These are phyloP conservation scores for Erethizon dorsatum DNA, from an alignment of 2,797 vertebrate species.

Conservation along the genomic window DNA sequence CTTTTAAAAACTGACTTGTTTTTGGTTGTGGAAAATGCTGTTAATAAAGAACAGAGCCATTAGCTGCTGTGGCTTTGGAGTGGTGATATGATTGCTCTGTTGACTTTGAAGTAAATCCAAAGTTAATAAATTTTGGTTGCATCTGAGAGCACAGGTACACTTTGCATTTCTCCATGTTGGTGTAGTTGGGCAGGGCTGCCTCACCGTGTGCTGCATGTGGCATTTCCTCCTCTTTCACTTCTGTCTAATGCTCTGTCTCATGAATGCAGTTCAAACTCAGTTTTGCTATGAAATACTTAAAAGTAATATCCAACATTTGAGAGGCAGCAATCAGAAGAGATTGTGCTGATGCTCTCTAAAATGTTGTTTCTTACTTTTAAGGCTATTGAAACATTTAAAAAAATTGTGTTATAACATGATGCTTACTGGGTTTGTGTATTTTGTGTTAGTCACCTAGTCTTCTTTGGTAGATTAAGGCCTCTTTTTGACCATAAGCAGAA, in stretches of 20 bases:
- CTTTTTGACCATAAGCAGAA: constrained; percentile 21
- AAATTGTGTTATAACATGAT: constrained; percentile 26
- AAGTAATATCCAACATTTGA: constrained; percentile 79
- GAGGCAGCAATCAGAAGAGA: constrained; percentile 51
- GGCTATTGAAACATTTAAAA: constrained; percentile 56
- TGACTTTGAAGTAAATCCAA: constrained; percentile 13
- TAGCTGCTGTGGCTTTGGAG: not conserved
- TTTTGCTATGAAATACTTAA: constrained; percentile 82
- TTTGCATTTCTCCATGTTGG: constrained; percentile 66
- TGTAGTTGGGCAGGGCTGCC: constrained; percentile 85
- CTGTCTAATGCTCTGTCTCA: constrained; percentile 67
- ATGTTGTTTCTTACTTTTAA: constrained; percentile 79
- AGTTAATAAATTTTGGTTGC: not conserved
- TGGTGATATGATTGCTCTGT: not conserved
- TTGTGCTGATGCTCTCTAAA: constrained; percentile 80
- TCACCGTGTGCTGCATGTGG: constrained; percentile 85
- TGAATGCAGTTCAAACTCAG: constrained; percentile 77
- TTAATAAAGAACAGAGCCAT: not conserved
- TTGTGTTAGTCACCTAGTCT: constrained; percentile 39
- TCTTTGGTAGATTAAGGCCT: constrained; percentile 44
- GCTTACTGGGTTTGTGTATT: constrained; percentile 74
- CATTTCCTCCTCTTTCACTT: constrained; percentile 61
- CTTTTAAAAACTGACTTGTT: constrained; percentile 40
- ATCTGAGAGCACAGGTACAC: too few species aligned
- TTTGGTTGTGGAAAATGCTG: not conserved